Base-by-base conservation (phyloP, 2,888 invertebrate species). In the Drosophila conformis region DNA sequence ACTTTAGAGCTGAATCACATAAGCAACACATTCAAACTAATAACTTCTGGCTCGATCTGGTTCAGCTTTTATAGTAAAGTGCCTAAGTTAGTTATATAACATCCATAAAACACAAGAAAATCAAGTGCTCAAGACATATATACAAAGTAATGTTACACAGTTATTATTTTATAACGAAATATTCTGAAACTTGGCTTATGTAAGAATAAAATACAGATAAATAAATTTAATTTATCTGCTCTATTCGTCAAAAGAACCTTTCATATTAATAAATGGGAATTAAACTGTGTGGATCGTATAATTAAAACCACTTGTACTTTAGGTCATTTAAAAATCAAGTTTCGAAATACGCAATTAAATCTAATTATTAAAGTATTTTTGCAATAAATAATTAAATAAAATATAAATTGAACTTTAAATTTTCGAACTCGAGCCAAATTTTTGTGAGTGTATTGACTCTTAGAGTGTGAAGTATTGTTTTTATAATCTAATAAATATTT, bases 41-140 rank as follows among this genome's bases (percentile, higher is more conserved):
- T 79, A 70, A 79, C 46, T 46, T 29, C 10, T 11, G 7, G 21
- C 40, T 18, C n/a, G 2, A 35, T 54, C 27, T 27, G n/a, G 13
- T 0, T 27, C 46, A n/a, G 54, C 62, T 79, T 79, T 73, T 79
- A 79, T 79, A 79, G 76, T 61, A 69, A 46, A 48, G 10, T 40
- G 21, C 11, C 27, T 21, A 33, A n/a, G 48, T 52, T 13, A 21
- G 38, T 36, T 60, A 27, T n/a, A 31, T 42, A 36, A 38, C 29
- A 51, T 29, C 38, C 31, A 54, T 38, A 64, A 65, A 60, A 36
- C 18, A 36, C 18, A 54, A 54, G 53, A 64, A 42, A 11, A 21
- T 53, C 25, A 54, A 46, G 36, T 67, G 46, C 18, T 48, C 49
- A 21, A 29, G 36, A 48, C 40, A 61, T 53, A 60, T 66, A 35